These are phyloP conservation scores for Blastomussa wellsi DNA, from an alignment of 92 coral and sea anemone genomes.

Conservation along the genomic window DNA sequence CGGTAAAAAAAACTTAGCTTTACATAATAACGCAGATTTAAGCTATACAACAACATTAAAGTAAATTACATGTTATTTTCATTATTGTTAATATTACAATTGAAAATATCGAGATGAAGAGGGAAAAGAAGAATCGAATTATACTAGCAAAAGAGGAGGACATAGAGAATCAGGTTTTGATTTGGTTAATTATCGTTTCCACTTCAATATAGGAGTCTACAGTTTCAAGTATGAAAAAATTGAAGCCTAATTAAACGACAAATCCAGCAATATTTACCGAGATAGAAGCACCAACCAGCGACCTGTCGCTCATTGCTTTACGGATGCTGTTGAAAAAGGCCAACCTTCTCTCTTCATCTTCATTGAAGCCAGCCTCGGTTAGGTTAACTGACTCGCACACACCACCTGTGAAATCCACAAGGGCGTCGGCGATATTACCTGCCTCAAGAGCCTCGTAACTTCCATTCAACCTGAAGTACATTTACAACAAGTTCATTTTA, in stretches of 20 bases:
- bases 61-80: too few species aligned
- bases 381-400: conserved; percentile 88
- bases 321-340: conserved; percentile 78
- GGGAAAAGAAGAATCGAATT: too few species aligned
- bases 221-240: too few species aligned
- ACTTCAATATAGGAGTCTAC: too few species aligned
- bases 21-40: too few species aligned
- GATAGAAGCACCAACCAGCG: conserved; percentile 94
- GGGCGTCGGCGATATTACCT: conserved; percentile 95
- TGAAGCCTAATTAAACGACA: not conserved
- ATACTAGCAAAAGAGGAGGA: too few species aligned
- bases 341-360: conserved; percentile 82
- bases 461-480: conserved; percentile 74
- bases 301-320: conserved; percentile 76
- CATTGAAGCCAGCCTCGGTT: conserved; percentile 71
- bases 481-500: not conserved
- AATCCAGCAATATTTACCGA: conserved; percentile 53
- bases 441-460: conserved; percentile 92
- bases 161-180: too few species aligned
- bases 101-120: too few species aligned
- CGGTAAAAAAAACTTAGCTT: too few species aligned
- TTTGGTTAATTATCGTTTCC: too few species aligned
- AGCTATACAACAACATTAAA: too few species aligned
- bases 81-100: too few species aligned
- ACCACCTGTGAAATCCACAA: conserved; percentile 97